These are phyloP conservation scores for Mongoloraphidia duomilia DNA, from an alignment of 2,888 invertebrate genomes.

Conservation along the genomic window DNA sequence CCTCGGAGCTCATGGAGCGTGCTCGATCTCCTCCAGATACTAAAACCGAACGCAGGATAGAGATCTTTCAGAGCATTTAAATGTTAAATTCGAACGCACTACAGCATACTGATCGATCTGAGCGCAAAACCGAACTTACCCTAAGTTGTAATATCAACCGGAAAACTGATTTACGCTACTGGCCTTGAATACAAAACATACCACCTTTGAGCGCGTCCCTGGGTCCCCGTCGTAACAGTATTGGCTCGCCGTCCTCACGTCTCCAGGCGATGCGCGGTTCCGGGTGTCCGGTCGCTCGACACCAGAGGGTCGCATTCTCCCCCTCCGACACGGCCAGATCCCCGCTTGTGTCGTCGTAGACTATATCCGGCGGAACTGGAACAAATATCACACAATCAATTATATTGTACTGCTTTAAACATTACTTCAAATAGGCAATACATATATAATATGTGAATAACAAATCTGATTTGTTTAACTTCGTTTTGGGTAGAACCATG, in stretches of 20 bases:
- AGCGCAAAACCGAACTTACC: too few species aligned
- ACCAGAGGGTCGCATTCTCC: slow-evolving; percentile 57
- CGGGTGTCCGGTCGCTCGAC: slow-evolving; percentile 60
- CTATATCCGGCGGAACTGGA: slow-evolving; percentile 66
- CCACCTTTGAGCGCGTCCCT: slow-evolving; percentile 32
- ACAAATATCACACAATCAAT: slow-evolving; percentile 17
- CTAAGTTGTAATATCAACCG: too few species aligned
- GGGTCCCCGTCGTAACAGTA: slow-evolving; percentile 29
- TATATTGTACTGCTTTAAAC: not conserved
- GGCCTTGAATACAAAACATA: not conserved
- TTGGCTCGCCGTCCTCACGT: slow-evolving; percentile 39
- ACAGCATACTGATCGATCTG: too few species aligned
- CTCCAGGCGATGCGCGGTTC: slow-evolving; percentile 47
- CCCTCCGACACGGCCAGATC: slow-evolving; percentile 60
- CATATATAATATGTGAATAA: too few species aligned
- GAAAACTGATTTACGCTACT: too few species aligned
- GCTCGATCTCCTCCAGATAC: too few species aligned
- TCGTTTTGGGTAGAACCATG: too few species aligned
- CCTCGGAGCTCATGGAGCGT: too few species aligned
- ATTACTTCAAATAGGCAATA: not conserved
- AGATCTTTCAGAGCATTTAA: too few species aligned
- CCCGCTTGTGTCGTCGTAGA: slow-evolving; percentile 61
- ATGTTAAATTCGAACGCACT: too few species aligned
- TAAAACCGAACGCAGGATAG: too few species aligned
- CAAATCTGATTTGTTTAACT: too few species aligned